Conservation (phyloP, 2,888 invertebrate species). For the Lasioglossum figueresi region DNA sequence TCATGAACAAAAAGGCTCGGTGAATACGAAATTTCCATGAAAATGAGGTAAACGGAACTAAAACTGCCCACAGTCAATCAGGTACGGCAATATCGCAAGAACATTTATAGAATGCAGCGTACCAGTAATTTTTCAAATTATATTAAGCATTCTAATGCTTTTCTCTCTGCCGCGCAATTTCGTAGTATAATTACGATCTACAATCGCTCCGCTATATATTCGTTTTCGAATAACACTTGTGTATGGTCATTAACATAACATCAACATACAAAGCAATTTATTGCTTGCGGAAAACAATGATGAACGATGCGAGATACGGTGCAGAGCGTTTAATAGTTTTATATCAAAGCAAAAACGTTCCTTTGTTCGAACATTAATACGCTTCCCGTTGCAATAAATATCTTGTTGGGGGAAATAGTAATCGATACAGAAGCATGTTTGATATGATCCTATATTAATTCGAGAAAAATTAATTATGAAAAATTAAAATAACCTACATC, state of each 20-base stretch:
- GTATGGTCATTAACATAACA: neutral
- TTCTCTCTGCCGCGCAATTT: neutral
- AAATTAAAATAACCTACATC: neutral
- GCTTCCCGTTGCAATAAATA: neutral
- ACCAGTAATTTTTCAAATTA: neutral
- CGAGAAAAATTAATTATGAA: neutral
- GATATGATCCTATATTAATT: neutral
- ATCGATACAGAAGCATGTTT: neutral
- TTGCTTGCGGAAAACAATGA: neutral
- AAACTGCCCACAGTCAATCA: constrained; percentile 2
- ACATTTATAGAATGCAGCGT: constrained; percentile 16
- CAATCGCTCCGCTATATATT: neutral
- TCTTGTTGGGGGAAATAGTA: neutral
- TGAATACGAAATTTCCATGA: constrained; percentile 33
- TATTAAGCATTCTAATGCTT: neutral
- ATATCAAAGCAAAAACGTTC: neutral
- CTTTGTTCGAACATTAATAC: neutral
- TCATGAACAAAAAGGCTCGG: constrained; percentile 5
- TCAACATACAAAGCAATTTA: neutral
- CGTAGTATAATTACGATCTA: neutral
- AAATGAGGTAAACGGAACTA: constrained; percentile 2
- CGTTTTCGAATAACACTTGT: neutral
- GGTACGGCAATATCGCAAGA: neutral
- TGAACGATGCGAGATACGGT: neutral
- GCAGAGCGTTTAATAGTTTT: neutral